phyloP scores from a whole-genome alignment of 2,888 invertebrate genomes.

The Scelioninae gen. 1 region DNA sequence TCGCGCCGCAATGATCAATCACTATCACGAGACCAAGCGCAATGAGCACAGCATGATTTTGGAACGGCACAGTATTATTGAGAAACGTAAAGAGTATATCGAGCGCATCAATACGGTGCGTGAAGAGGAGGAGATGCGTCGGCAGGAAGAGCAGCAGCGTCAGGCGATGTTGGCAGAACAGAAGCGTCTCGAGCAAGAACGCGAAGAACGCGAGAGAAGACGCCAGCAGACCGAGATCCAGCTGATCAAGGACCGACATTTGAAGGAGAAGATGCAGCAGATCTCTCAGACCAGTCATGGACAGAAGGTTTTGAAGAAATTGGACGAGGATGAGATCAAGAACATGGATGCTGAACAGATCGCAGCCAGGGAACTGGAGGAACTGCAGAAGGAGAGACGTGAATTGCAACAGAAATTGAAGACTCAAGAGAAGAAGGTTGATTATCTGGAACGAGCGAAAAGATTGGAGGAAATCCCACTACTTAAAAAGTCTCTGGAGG shows the following conservation, averaged over 20 bases:
- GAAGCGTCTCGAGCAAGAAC: slow-evolving; percentile 93
- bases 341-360: slow-evolving; percentile 98
- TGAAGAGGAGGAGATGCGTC: slow-evolving; percentile 89
- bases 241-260: slow-evolving; percentile 93
- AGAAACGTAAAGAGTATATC: slow-evolving; percentile 97
- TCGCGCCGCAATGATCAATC: slow-evolving; percentile 89
- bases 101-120: slow-evolving; percentile 92
- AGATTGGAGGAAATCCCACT: slow-evolving; percentile 97
- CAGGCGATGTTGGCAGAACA: slow-evolving; percentile 93
- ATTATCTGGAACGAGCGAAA: slow-evolving; percentile 97
- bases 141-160: slow-evolving; percentile 91
- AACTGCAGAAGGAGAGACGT: slow-evolving; percentile 96
- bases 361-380: slow-evolving; percentile 95
- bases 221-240: slow-evolving; percentile 94
- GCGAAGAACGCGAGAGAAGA: slow-evolving; percentile 94
- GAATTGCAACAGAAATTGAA: slow-evolving; percentile 96
- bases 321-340: slow-evolving; percentile 95
- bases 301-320: slow-evolving; percentile 93
- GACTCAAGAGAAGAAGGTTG: slow-evolving; percentile 98
- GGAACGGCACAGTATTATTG: slow-evolving; percentile 97
- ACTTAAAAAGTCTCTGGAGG: slow-evolving; percentile 92
- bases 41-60: slow-evolving; percentile 95
- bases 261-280: slow-evolving; percentile 95
- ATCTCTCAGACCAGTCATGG: slow-evolving; percentile 96
- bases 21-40: slow-evolving; percentile 93